Conservation (phyloP, 2,888 invertebrate species). For the Aelia acuminata region DNA sequence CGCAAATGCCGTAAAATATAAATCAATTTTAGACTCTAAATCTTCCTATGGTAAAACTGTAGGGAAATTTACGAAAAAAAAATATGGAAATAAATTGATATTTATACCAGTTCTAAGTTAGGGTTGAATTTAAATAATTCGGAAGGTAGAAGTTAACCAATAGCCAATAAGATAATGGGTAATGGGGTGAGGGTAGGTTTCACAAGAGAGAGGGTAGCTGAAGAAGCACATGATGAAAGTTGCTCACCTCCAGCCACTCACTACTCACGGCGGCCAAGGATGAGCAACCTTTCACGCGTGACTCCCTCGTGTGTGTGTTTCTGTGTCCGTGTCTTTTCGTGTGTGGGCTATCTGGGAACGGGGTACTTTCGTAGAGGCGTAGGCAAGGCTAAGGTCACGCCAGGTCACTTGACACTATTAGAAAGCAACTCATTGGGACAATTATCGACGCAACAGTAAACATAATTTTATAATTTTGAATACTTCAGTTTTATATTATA, state of each 20-base stretch:
- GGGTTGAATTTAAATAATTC: conserved; percentile 23
- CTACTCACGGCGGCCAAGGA: conserved; percentile 28
- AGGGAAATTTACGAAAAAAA: too few species aligned
- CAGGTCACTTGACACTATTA: neutral
- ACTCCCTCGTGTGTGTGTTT: conserved; percentile 1
- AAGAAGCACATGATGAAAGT: conserved; percentile 45
- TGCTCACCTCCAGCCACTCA: conserved; percentile 53
- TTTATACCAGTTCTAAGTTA: neutral
- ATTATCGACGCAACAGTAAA: too few species aligned
- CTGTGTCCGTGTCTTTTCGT: neutral
- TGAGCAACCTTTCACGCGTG: conserved; percentile 57
- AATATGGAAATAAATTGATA: neutral
- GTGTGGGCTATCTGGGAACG: conserved; percentile 33
- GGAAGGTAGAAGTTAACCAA: neutral
- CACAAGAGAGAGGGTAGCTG: conserved; percentile 36
- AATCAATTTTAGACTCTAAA: too few species aligned
- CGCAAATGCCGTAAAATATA: too few species aligned
- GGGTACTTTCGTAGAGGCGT: neutral
- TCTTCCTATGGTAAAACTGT: too few species aligned
- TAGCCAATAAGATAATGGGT: conserved; percentile 36
- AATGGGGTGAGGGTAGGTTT: conserved; percentile 28
- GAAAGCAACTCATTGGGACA: neutral
- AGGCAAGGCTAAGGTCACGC: conserved; percentile 11
- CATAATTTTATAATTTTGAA: too few species aligned
- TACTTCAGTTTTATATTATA: too few species aligned